Evolutionary conservation across 2,797 vertebrate species (phyloP), one percentile per base, ranked within the genome.

Genomic region (Sus cebifrons): DNA sequence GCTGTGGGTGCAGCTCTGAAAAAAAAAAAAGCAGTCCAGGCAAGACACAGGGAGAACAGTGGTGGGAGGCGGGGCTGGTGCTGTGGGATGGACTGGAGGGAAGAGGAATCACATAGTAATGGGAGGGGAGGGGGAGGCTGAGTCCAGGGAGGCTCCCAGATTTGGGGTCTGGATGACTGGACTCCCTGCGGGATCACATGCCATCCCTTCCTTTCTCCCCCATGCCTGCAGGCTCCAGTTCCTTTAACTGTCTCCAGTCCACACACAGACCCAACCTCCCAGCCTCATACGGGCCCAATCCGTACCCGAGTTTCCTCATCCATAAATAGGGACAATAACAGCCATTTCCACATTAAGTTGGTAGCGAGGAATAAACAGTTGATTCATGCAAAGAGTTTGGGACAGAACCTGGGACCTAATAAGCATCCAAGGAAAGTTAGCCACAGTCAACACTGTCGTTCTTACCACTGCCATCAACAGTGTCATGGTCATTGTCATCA

Each of bases 391-490:
- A 71, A 52, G 60, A 3, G 17, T 52, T 64, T 49, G 36, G 20
- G 60, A 64, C 13, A 17, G 68, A 60, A 17, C 18, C 44, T 14
- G 15, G 44, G 62, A 62, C 13, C 15, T 29, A 32, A 16, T 2
- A 67, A 77, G 32, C 54, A 0, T 32, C 6, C 7, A 6, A 8
- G 54, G 52, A 65, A 36, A 9, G 36, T 27, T 36, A 32, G 40
- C 77, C 13, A 0, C 23, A 13, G 14, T 44, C 49, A 16, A 25
- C 23, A 7, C 6, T 40, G 3, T 65, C 85, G 3, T 40, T 8
- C 0, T 11, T 1, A 9, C 1, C 52, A 6, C n/a, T 11, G 21
- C 8, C 11, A 36, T 17, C 36, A 16, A 13, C 58, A 23, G 13
- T n/a, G 32, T 12, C 11, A 3, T 25, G 2, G 15, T 7, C n/a